Evolutionary conservation across 1,140 invertebrate genomes (phyloP), one percentile per base, ranked within the genome.

Genomic region (Leptinotarsa defecta): DNA sequence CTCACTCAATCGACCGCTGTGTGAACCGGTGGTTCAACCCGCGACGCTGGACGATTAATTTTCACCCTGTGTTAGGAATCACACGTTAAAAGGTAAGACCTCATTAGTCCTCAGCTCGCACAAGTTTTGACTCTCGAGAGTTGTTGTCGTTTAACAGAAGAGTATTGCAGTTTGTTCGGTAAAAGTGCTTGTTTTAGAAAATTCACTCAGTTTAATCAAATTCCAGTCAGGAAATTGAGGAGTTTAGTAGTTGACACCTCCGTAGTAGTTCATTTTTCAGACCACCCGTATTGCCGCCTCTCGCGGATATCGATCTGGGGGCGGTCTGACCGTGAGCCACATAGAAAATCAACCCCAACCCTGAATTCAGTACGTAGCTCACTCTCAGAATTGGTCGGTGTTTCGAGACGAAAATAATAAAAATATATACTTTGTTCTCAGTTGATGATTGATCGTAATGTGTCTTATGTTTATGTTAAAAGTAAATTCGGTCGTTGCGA

Each of bases 321-420:
- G 61, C 52, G 49, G 71, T 43, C 71, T 73, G 71, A 73, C 71
- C 71, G 48, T 73, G 71, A 73, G 71, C 71, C 62, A 73, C 20
- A 73, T 73, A 65, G 62, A 27, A 65, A 57, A 65, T 65, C 71
- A 73, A 71, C 71, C 71, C 71, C 71, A 73, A 73, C 71, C 57
- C 71, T 34, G 71, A 73, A 73, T 65, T 27, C 71, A 65, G 71
- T 73, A 49, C 63, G 61, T 20, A 71, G 64, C 64, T 24, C 64
- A 22, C 4, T 20, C 64, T 22, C 64, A 34, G 34, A 43, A 11
- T 43, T 43, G 34, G 34, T 43, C 34, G 34, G 34, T 43, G 34
- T 65, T 20, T 17, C 27, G 64, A 65, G 15, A 57, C 52, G 52
- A 8, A n/a, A n/a, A 5, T 57, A 57, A 57, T 13, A 57, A 5